Conservation (phyloP, 1,140 invertebrate genomes). For the Artemia franciscana region DNA sequence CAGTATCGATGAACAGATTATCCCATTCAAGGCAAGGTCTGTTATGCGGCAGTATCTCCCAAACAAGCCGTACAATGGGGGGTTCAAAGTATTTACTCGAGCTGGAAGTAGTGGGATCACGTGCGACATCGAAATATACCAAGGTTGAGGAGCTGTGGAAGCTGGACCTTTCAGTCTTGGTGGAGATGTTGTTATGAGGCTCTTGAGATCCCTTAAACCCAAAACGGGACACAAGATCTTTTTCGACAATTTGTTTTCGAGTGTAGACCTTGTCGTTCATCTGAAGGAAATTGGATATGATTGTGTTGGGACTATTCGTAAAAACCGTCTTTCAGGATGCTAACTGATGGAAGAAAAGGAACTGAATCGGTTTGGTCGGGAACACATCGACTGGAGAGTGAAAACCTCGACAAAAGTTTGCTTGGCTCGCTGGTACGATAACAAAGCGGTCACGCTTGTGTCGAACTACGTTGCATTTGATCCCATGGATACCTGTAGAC, state of each 20-base stretch:
- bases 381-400: neutral
- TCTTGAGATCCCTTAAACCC: too few species aligned
- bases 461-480: too few species aligned
- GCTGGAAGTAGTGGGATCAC: conserved; percentile 17
- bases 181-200: too few species aligned
- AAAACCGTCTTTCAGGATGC: too few species aligned
- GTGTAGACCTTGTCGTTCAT: too few species aligned
- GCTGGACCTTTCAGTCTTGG: too few species aligned
- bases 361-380: neutral
- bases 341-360: neutral
- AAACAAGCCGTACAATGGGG: conserved; percentile 22
- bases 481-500: too few species aligned
- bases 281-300: too few species aligned
- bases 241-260: too few species aligned
- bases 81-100: conserved; percentile 21
- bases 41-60: conserved; percentile 21
- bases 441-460: too few species aligned
- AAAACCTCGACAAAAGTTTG: neutral
- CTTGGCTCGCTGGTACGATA: neutral
- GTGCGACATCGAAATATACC: conserved; percentile 23
- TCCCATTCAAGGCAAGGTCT: conserved; percentile 21
- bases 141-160: conserved; percentile 13
- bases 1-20: conserved; percentile 21
- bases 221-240: too few species aligned
- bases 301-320: too few species aligned